Percentiles rank a stretch among this genome's conserved stretches.
Evolutionary conservation across 2,797 vertebrate genomes (phyloP).

Genomic region (Acanthiza pusilla): DNA sequence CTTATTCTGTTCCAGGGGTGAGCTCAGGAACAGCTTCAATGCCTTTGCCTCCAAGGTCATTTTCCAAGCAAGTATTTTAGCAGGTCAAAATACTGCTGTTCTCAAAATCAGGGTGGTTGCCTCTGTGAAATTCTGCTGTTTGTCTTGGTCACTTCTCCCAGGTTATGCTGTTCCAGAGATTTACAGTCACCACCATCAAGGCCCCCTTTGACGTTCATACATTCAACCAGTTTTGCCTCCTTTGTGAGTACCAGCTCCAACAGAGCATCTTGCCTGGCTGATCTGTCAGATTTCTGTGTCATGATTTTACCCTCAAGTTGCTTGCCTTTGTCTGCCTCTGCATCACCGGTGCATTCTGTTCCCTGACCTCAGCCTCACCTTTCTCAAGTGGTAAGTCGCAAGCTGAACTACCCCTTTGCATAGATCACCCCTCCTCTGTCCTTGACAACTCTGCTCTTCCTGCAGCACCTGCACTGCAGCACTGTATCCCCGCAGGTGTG

Average conservation of each 20-base stretch:
- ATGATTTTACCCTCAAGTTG: accelerated
- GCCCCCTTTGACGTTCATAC: background rate
- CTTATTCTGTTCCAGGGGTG: accelerated
- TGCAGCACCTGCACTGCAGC: background rate
- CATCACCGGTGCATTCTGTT: background rate
- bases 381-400: no score
- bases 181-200: background rate
- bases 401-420: background rate
- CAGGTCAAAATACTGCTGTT: background rate
- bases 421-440: background rate
- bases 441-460: background rate
- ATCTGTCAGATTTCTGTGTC: background rate
- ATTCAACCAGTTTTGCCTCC: background rate
- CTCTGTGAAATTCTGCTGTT: background rate
- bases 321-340: background rate
- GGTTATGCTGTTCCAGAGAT: background rate
- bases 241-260: background rate
- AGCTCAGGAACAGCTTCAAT: background rate
- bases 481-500: background rate
- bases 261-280: accelerated
- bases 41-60: background rate
- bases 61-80: background rate
- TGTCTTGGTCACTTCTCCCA: background rate
- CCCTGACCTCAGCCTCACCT: no score
- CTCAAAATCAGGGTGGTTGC: background rate